Evolutionary conservation across 1,140 invertebrate genomes (phyloP), one percentile per base, ranked within the genome.

Genomic region (Potamilus streckersoni): DNA sequence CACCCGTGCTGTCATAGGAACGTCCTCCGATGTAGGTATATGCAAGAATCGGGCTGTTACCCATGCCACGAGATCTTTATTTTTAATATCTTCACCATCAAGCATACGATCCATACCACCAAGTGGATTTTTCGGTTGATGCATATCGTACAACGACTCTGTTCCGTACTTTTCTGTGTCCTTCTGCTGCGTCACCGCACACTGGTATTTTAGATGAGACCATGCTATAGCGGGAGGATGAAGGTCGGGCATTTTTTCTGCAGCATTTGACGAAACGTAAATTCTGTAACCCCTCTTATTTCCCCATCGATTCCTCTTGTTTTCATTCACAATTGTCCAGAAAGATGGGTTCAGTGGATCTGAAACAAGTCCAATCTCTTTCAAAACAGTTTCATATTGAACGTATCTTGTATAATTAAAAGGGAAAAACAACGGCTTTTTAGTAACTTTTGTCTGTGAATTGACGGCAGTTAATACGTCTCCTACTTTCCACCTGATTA

Each of bases 61-160:
- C 79, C 79, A 80, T 6, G 74, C 15, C 19, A 80, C 74, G 17
- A 80, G 62, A 49, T 80, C 79, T 20, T 68, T 61, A 49, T 71
- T 59, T 20, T 60, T 23, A 11, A 76, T 56, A 6, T 27, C 59
- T 60, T 80, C 79, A 5, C 71, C 70, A 55, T 80, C 57, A 56
- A 80, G 23, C 64, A 73, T 69, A 1, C 57, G 56, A 56, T 73
- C 79, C 17, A 80, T 55, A 8, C 73, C 74, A 5, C 66, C 71
- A 5, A 73, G 38, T 4, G 79, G 60, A 23, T 69, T 23, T 3
- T 19, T 17, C 55, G 73, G 74, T 23, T 67, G 70, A 15, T 70
- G 20, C 15, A 73, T 60, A 56, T 76, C 79, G 31, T 80, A 77
- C 69, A 57, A 73, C 5, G 79, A 75, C 1, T 63, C 60, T 5